Evolutionary conservation across 37 sponge, comb jelly and placozoan species (phyloP).

Genomic region (Geodia barretti): DNA sequence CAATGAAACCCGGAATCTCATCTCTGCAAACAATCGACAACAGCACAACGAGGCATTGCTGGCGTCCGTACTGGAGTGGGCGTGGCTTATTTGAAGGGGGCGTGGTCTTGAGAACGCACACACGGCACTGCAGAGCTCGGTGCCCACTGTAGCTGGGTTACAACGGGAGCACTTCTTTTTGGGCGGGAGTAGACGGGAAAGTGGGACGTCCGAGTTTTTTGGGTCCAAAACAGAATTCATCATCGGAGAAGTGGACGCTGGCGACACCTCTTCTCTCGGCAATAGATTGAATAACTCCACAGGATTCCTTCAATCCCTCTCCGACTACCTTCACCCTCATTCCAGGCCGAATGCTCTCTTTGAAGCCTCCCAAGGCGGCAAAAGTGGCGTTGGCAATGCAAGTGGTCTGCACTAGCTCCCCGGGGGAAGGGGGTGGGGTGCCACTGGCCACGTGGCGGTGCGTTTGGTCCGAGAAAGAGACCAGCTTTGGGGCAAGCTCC

Average conservation of each 20-base stretch:
- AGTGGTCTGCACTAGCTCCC: conserved; percentile 53
- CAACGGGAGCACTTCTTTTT: conserved; percentile 54
- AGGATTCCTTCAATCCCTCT: conserved; percentile 49
- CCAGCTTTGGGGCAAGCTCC: conserved; percentile 41
- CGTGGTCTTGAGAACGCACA: conserved; percentile 26
- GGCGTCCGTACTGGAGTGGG: conserved; percentile 55
- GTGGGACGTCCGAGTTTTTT: conserved; percentile 67
- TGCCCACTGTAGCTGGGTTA: conserved; percentile 28
- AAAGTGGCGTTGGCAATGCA: conserved; percentile 86
- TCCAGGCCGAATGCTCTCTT: conserved; percentile 78
- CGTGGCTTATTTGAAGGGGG: conserved; percentile 29
- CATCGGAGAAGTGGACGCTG: conserved; percentile 63
- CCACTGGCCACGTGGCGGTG: conserved; percentile 40
- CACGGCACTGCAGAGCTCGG: conserved; percentile 50
- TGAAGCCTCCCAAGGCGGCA: conserved; percentile 95
- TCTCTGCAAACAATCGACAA: conserved; percentile 76
- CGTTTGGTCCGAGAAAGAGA: conserved; percentile 31
- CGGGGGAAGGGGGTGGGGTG: conserved; percentile 32
- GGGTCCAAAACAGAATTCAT: conserved; percentile 49
- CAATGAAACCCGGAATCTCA: conserved; percentile 67
- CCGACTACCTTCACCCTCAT: conserved; percentile 72
- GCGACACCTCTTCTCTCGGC: conserved; percentile 78
- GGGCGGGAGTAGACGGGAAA: conserved; percentile 63
- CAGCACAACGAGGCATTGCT: conserved; percentile 46
- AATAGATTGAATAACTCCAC: conserved; percentile 66